Evolutionary conservation across 30 jellyfish, hydroid and myxozoan genomes (phyloP).

Genomic region (Hydractinia echinata): DNA sequence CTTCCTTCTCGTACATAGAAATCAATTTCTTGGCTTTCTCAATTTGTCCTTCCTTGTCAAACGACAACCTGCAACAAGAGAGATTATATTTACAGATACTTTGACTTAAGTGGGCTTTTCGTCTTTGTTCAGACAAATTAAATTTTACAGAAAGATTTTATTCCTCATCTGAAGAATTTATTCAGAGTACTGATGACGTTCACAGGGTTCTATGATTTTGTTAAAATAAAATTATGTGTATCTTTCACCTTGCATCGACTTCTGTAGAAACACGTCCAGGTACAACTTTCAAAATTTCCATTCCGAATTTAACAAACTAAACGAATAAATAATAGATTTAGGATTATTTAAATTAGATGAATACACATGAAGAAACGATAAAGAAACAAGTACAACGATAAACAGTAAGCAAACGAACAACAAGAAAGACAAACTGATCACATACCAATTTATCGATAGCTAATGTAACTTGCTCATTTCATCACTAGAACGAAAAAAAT

Average conservation of each 20-base stretch:
- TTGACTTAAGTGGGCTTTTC: too few species aligned
- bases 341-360: background rate
- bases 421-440: background rate
- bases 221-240: too few species aligned
- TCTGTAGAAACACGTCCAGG: constrained; percentile 99
- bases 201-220: background rate
- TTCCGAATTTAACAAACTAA: constrained; percentile 92
- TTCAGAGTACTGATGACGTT: background rate
- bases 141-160: too few species aligned
- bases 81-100: background rate
- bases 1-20: constrained; percentile 76
- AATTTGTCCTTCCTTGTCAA: constrained; percentile 84
- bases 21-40: constrained; percentile 74
- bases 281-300: constrained; percentile 79
- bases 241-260: constrained; percentile 99
- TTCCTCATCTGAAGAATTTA: too few species aligned
- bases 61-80: constrained; percentile 59
- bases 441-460: constrained; percentile 96
- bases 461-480: constrained; percentile 75
- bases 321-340: background rate
- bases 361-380: background rate
- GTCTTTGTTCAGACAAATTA: too few species aligned
- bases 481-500: constrained; percentile 38
- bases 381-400: background rate
- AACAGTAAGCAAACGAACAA: background rate